Evolutionary conservation across 2,888 invertebrate genomes (phyloP).

Genomic region (Diploptera punctata): DNA sequence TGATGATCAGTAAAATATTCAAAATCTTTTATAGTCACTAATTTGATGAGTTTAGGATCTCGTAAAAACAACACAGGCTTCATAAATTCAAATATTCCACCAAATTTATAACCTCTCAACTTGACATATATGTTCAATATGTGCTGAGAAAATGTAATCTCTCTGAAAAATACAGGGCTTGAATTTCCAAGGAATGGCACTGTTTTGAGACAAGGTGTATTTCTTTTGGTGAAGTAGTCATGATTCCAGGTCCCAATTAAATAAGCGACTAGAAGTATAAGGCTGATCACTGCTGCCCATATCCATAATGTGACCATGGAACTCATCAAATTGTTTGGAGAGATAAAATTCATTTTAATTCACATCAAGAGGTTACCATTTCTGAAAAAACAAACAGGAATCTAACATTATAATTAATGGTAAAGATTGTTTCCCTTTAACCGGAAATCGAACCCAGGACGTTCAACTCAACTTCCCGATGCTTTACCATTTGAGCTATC

Average conservation of each 20-base stretch:
- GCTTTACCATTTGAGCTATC: no score
- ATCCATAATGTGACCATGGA: no score
- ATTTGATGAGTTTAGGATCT: constrained; percentile 38
- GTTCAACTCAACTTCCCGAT: no score
- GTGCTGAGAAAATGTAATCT: neutral
- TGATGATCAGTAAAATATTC: constrained; percentile 34
- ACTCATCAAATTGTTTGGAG: no score
- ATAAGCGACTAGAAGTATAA: neutral
- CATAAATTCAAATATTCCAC: constrained; percentile 1
- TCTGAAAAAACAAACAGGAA: no score
- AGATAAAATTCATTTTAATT: no score
- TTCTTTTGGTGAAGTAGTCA: neutral
- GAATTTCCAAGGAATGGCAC: neutral
- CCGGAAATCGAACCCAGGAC: no score
- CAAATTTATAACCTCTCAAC: neutral
- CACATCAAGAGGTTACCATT: no score
- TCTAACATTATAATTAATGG: no score
- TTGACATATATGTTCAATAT: neutral
- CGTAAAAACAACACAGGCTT: neutral
- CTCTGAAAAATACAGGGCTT: neutral
- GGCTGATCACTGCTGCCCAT: no score
- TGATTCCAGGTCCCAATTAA: neutral
- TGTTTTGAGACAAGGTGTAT: neutral
- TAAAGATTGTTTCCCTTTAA: no score
- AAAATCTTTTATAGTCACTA: constrained; percentile 36